These are phyloP conservation scores for Patella ulyssiponensis DNA, from an alignment of 2,888 invertebrate species.

Conservation along the genomic window DNA sequence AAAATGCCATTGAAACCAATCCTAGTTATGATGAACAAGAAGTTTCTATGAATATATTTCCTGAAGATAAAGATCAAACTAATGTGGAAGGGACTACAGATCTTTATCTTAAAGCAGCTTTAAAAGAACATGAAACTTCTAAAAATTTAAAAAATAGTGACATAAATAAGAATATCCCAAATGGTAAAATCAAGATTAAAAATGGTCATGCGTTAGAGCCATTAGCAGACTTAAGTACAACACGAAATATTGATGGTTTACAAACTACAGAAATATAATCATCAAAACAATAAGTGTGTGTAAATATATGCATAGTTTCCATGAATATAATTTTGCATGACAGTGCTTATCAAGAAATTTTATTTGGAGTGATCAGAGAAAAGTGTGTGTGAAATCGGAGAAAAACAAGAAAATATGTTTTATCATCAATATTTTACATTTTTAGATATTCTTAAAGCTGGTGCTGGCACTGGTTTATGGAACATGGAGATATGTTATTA, in stretches of 20 bases:
- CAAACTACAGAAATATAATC: conserved; percentile 44
- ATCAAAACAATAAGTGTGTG: no score
- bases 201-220: conserved; percentile 25
- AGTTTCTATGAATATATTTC: conserved; percentile 52
- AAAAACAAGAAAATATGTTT: no score
- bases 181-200: conserved; percentile 26
- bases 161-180: conserved; percentile 29
- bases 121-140: conserved; percentile 38
- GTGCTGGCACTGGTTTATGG: no score
- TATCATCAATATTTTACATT: no score
- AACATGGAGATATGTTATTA: no score
- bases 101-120: conserved; percentile 38
- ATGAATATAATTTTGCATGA: no score
- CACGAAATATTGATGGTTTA: conserved; percentile 39
- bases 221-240: conserved; percentile 28
- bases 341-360: no score
- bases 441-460: no score
- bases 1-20: conserved; percentile 51
- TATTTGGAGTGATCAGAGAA: no score
- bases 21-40: conserved; percentile 54
- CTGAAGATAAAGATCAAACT: conserved; percentile 33
- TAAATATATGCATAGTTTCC: no score
- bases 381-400: no score
- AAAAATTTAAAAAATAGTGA: conserved; percentile 34
- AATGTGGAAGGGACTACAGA: conserved; percentile 31